phyloP scores from a whole-genome alignment of 2,888 invertebrate genomes.

The Cheilosia vulpina region DNA sequence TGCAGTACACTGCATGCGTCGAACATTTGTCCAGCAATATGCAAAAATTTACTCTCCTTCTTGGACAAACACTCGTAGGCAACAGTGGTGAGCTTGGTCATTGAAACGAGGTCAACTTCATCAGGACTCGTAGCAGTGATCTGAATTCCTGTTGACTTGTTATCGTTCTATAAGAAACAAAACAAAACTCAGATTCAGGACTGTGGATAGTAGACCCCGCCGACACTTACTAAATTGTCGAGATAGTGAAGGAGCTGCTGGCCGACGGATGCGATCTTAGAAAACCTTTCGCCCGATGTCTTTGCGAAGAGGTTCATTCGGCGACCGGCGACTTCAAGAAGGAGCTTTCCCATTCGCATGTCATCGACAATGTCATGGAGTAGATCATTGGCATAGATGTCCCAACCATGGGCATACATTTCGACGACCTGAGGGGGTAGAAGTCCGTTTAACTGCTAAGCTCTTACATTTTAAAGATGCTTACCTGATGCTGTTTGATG shows the following conservation, averaged over 20 bases:
- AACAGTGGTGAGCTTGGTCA: conserved; percentile 83
- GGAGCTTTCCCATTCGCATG: conserved; percentile 88
- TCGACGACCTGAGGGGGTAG: conserved; percentile 84
- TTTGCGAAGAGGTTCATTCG: conserved; percentile 88
- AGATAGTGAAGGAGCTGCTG: conserved; percentile 91
- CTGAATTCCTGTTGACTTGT: conserved; percentile 72
- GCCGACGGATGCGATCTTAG: conserved; percentile 90
- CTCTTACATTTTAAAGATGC: conserved; percentile 65
- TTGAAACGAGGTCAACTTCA: conserved; percentile 79
- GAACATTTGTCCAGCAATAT: conserved; percentile 84
- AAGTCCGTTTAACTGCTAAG: background rate
- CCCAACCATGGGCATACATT: conserved; percentile 87
- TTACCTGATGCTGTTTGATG: conserved; percentile 91
- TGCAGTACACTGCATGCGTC: conserved; percentile 83
- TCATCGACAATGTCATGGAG: conserved; percentile 88
- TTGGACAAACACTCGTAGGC: conserved; percentile 83
- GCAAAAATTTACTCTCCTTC: conserved; percentile 81
- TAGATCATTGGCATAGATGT: conserved; percentile 86
- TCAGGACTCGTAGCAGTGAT: conserved; percentile 80
- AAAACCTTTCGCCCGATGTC: conserved; percentile 86
- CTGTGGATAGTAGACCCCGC: conserved; percentile 77
- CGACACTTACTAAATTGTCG: conserved; percentile 86
- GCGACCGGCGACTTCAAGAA: conserved; percentile 92
- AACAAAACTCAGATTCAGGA: conserved; percentile 71
- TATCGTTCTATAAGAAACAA: conserved; percentile 61